Percentiles rank a stretch among this genome's conserved stretches.
phyloP scores from a whole-genome alignment of 92 coral and sea anemone genomes.

The Paramuricea clavata region DNA sequence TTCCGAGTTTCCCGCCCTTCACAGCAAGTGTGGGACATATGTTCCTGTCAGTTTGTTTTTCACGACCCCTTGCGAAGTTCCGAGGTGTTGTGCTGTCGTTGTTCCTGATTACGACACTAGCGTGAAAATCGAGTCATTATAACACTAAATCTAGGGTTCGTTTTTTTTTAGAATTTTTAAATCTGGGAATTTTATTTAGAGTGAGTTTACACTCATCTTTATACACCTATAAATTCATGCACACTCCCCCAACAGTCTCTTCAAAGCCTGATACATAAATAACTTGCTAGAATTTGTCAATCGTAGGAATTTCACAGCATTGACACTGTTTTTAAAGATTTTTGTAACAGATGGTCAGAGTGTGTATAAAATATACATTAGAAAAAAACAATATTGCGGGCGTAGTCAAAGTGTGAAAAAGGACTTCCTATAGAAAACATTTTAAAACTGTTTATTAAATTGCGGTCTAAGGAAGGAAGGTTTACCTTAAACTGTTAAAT shows the following conservation, averaged over 20 bases:
- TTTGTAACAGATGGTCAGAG: constrained; percentile 13
- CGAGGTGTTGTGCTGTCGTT: neutral
- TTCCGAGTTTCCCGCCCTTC: constrained; percentile 17
- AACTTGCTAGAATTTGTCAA: neutral
- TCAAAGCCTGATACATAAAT: neutral
- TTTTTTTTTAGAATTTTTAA: neutral
- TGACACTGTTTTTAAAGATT: neutral
- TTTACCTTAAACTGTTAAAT: neutral
- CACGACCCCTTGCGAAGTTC: constrained; percentile 44
- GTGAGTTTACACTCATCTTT: neutral
- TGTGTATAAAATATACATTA: neutral
- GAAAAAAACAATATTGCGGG: neutral
- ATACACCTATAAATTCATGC: neutral
- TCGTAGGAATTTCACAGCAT: neutral
- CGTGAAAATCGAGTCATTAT: neutral
- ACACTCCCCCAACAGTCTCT: neutral
- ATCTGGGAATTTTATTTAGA: neutral
- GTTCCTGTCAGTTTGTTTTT: constrained; percentile 40
- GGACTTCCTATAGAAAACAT: constrained; percentile 4
- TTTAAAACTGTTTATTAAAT: constrained; percentile 10
- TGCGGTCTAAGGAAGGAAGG: constrained; percentile 4
- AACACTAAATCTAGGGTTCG: neutral
- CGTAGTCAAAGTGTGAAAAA: neutral
- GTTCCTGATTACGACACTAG: neutral
- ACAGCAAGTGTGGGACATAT: constrained; percentile 31